phyloP scores from a whole-genome alignment of 2,797 vertebrate species.

The Poecile montanus region DNA sequence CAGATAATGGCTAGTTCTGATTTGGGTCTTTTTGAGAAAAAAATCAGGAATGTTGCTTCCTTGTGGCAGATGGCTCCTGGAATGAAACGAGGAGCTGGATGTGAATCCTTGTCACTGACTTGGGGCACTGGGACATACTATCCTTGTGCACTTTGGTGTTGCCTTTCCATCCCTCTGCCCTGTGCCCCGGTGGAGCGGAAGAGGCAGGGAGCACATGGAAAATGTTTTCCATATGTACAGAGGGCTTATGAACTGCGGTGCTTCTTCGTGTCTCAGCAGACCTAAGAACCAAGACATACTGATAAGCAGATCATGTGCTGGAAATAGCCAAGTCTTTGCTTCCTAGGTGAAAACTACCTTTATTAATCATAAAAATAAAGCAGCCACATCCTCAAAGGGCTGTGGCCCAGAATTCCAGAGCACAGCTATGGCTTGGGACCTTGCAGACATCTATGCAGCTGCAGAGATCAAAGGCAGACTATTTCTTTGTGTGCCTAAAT shows the following conservation, averaged over 20 bases:
- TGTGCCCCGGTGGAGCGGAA: neutral
- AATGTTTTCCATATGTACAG: rapidly evolving
- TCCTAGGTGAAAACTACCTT: neutral
- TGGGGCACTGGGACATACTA: neutral
- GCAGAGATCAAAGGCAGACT: constrained; percentile 40
- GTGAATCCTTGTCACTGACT: neutral
- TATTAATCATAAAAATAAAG: neutral
- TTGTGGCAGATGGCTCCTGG: neutral
- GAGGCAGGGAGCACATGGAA: neutral
- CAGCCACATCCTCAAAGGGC: neutral
- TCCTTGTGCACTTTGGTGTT: neutral
- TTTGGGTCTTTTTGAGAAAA: neutral
- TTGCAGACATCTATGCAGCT: constrained; percentile 1
- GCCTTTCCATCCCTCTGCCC: neutral
- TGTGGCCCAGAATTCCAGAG: neutral
- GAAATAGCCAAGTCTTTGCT: neutral
- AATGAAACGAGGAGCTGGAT: neutral
- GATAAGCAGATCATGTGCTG: neutral
- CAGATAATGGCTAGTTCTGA: neutral
- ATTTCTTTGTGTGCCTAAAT: constrained; percentile 62
- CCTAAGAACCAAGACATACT: neutral
- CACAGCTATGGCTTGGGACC: neutral
- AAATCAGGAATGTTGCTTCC: neutral
- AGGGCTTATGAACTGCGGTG: neutral
- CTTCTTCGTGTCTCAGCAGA: neutral